Percentiles rank a stretch among this genome's conserved stretches.
Evolutionary conservation across 2,888 invertebrate species (phyloP).

Genomic region (Apamea sordens): DNA sequence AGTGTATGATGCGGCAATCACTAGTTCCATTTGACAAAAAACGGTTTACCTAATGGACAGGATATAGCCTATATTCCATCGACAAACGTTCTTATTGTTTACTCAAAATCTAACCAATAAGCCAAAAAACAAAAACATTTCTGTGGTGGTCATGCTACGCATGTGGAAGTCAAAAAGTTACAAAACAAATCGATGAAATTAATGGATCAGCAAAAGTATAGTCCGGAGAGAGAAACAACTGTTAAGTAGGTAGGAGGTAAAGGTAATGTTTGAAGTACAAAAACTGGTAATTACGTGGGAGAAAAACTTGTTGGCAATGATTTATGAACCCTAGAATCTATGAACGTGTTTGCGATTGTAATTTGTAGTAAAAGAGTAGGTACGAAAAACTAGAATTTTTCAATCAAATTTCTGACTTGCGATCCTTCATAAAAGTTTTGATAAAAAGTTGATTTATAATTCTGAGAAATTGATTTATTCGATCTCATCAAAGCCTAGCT

Average conservation of each 20-base stretch:
- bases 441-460: constrained; percentile 20
- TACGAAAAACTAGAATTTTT: background rate
- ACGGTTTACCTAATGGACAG: too few relatives aligned
- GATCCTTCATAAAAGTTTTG: background rate
- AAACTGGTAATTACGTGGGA: background rate
- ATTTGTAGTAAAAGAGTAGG: constrained; percentile 1
- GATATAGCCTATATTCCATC: too few relatives aligned
- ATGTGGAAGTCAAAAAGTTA: background rate
- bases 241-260: background rate
- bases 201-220: background rate
- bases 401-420: background rate
- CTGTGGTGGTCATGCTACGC: too few relatives aligned
- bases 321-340: background rate
- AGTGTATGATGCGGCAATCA: too few relatives aligned
- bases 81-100: too few relatives aligned
- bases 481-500: background rate
- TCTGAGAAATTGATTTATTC: constrained; percentile 26
- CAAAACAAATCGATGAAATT: background rate
- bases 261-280: background rate
- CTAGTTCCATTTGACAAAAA: too few relatives aligned
- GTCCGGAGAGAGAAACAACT: background rate
- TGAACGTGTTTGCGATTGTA: background rate
- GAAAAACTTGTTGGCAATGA: background rate
- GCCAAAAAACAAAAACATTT: too few relatives aligned
- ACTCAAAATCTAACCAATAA: too few relatives aligned